Evolutionary conservation across 2,113 vertebrate species (phyloP).

Genomic region (Rhynchomys soricoides): DNA sequence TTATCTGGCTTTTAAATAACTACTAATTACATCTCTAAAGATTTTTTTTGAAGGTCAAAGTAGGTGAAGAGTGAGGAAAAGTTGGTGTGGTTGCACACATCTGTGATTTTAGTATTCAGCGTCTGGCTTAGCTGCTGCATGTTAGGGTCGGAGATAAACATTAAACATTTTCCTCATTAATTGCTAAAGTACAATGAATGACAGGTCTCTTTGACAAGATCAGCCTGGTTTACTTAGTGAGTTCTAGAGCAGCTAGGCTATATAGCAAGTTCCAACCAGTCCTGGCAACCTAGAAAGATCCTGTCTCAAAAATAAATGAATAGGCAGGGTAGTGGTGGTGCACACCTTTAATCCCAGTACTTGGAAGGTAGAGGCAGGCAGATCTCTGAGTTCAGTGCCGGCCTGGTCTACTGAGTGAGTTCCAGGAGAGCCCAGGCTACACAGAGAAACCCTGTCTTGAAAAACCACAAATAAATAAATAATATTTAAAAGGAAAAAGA

Average conservation of each 20-base stretch:
- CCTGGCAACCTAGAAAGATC: background rate
- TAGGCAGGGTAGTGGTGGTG: too few species aligned
- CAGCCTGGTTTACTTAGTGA: background rate
- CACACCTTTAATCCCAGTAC: too few species aligned
- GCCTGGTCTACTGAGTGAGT: too few species aligned
- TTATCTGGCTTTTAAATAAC: background rate
- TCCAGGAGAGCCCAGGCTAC: too few species aligned
- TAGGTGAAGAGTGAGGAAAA: background rate
- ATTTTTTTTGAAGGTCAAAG: background rate
- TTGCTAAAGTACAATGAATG: background rate
- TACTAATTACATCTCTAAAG: background rate
- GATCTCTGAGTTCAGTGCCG: too few species aligned
- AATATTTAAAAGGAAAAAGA: background rate
- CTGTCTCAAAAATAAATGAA: background rate
- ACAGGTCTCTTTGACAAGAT: background rate
- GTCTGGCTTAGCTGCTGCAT: background rate
- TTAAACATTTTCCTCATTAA: background rate
- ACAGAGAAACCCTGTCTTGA: too few species aligned
- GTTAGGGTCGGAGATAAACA: background rate
- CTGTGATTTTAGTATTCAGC: too few species aligned
- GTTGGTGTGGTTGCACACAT: background rate
- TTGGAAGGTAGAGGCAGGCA: too few species aligned
- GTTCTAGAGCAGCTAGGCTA: background rate
- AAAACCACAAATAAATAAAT: too few species aligned
- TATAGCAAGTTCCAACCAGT: background rate